These are phyloP conservation scores for Diarsia brunnea DNA, from an alignment of 2,888 invertebrate species.

Conservation along the genomic window DNA sequence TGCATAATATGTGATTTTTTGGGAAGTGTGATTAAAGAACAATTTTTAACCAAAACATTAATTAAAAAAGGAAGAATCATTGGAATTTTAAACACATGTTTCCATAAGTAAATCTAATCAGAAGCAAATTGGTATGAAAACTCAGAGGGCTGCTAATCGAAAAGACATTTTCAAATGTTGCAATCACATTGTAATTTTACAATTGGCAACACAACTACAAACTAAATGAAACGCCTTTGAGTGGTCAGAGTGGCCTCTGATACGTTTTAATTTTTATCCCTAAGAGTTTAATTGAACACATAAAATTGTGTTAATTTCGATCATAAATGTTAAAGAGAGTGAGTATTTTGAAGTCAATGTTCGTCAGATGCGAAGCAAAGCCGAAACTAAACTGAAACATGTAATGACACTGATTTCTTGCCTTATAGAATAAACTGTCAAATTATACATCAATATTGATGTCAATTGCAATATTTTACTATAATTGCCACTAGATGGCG, in stretches of 20 bases:
- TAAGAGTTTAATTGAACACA: conserved; percentile 53
- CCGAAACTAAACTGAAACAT: conserved; percentile 29
- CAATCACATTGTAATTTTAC: conserved; percentile 43
- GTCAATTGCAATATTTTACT: conserved; percentile 56
- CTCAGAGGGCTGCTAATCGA: conserved; percentile 57
- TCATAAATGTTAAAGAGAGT: conserved; percentile 47
- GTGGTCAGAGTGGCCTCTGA: conserved; percentile 41
- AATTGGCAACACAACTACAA: conserved; percentile 48
- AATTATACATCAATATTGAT: conserved; percentile 53
- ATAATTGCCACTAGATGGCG: conserved; percentile 47
- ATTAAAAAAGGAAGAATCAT: conserved; percentile 5
- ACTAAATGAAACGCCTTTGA: conserved; percentile 39
- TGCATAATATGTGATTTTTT: conserved; percentile 56
- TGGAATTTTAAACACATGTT: conserved; percentile 13
- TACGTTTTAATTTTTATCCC: conserved; percentile 48
- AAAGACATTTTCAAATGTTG: conserved; percentile 63
- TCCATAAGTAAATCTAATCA: conserved; percentile 62
- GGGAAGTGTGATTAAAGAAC: not conserved
- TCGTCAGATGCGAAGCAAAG: conserved; percentile 45
- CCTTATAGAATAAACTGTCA: conserved; percentile 56
- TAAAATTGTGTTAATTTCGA: conserved; percentile 56
- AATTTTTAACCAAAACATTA: conserved; percentile 26
- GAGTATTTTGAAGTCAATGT: conserved; percentile 56
- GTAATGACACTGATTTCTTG: conserved; percentile 54
- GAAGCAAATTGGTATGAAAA: conserved; percentile 46